These are phyloP conservation scores for Eulemur rufifrons DNA, from an alignment of 2,113 vertebrate genomes.

Conservation along the genomic window DNA sequence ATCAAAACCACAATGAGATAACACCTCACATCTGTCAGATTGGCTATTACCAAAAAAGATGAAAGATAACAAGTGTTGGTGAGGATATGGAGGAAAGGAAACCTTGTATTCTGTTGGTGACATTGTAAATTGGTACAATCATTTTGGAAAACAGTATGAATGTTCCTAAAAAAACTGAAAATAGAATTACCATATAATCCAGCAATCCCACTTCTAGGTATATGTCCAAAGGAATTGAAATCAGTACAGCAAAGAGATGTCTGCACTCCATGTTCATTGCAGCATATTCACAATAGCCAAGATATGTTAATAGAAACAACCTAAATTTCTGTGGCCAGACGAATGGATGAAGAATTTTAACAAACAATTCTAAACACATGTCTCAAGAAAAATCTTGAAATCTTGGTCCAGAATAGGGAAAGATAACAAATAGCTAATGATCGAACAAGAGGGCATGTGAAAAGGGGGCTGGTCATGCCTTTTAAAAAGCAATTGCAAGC, in stretches of 20 bases:
- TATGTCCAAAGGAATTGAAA: neutral
- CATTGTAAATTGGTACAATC: neutral
- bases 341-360: neutral
- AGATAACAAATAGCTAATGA: neutral
- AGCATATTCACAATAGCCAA: neutral
- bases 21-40: neutral
- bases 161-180: neutral
- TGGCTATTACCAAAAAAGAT: neutral
- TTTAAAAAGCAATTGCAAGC: neutral
- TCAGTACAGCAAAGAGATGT: neutral
- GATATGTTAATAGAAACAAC: neutral
- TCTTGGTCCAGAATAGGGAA: neutral
- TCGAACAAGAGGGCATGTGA: neutral
- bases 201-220: neutral
- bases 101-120: neutral
- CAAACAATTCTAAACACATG: neutral
- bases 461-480: neutral
- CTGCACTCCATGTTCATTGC: neutral
- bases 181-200: neutral
- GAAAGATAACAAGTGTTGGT: neutral
- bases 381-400: neutral
- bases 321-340: neutral
- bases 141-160: neutral
- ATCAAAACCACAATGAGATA: neutral
- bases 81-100: neutral